Conservation (phyloP, 2,888 invertebrate species). For the Rhimphoctona megacephalus region DNA sequence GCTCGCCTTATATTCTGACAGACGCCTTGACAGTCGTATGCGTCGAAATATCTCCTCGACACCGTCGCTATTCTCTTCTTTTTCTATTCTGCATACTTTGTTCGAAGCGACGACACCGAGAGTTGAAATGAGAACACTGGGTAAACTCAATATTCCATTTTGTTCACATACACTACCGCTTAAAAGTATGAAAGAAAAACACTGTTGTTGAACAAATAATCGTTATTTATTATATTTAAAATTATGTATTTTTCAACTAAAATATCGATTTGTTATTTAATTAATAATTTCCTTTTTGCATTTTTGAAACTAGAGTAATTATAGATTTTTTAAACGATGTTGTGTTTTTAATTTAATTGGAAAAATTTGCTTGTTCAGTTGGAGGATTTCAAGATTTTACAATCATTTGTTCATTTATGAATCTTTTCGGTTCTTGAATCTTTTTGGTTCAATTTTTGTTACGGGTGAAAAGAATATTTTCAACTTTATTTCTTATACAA, state of each 20-base stretch:
- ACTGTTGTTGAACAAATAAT: background rate
- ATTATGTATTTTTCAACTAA: too few species aligned
- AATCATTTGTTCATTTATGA: too few species aligned
- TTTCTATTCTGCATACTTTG: conserved; percentile 52
- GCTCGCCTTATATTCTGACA: conserved; percentile 63
- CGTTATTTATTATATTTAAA: too few species aligned
- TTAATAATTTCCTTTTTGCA: too few species aligned
- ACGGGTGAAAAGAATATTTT: background rate
- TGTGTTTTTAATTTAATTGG: too few species aligned
- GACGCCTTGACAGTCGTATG: conserved; percentile 64
- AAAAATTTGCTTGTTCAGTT: too few species aligned
- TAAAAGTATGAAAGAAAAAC: background rate
- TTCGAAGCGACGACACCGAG: conserved; percentile 28
- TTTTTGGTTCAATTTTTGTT: background rate
- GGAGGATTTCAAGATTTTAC: too few species aligned
- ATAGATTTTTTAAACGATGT: too few species aligned
- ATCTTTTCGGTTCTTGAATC: background rate
- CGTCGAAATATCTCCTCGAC: conserved; percentile 62
- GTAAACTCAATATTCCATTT: conserved; percentile 5
- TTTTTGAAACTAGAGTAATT: too few species aligned
- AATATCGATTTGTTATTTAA: too few species aligned
- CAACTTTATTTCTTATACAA: background rate
- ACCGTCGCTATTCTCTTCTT: conserved; percentile 30
- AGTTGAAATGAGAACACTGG: conserved; percentile 20
- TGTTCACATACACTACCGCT: background rate